A percentile compares a stretch with the other conserved stretches of the same genome.
These are phyloP conservation scores for Gnatocerus cornutus DNA, from an alignment of 2,888 invertebrate species.

Conservation along the genomic window DNA sequence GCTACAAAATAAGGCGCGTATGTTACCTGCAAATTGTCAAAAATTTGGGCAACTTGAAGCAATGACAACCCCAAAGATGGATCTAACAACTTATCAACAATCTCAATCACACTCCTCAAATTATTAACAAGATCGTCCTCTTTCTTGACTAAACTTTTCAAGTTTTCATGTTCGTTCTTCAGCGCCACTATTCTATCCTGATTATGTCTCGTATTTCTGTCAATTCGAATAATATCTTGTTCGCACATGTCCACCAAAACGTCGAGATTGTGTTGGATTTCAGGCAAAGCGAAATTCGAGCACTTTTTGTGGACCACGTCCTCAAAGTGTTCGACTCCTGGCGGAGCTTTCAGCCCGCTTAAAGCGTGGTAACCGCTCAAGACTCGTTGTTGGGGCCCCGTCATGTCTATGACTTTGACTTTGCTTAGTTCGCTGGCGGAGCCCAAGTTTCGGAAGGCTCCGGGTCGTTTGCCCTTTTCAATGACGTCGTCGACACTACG, in stretches of 20 bases:
- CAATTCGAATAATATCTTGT: constrained; percentile 93
- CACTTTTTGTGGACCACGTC: constrained; percentile 77
- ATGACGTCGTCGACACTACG: constrained; percentile 91
- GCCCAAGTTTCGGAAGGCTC: constrained; percentile 66
- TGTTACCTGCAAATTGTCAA: constrained; percentile 73
- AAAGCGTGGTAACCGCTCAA: constrained; percentile 95
- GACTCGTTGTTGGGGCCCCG: constrained; percentile 94
- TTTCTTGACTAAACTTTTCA: constrained; percentile 79
- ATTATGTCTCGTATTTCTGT: constrained; percentile 83
- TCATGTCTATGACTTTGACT: constrained; percentile 99
- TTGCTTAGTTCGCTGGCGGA: constrained; percentile 80
- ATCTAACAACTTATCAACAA: constrained; percentile 78
- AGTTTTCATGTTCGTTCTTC: constrained; percentile 84
- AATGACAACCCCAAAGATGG: constrained; percentile 74
- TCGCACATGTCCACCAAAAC: constrained; percentile 94
- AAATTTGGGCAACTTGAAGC: constrained; percentile 75
- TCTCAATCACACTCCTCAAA: constrained; percentile 79
- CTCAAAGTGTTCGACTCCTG: constrained; percentile 77
- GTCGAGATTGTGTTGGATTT: constrained; percentile 93
- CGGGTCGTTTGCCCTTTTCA: constrained; percentile 85
- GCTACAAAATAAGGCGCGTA: not conserved
- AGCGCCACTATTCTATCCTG: constrained; percentile 86
- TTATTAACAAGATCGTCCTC: constrained; percentile 84
- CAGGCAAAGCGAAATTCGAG: constrained; percentile 86
- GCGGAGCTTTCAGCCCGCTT: constrained; percentile 76